These are phyloP conservation scores for Tortrix viridana DNA, from an alignment of 2,888 invertebrate species.

Conservation along the genomic window DNA sequence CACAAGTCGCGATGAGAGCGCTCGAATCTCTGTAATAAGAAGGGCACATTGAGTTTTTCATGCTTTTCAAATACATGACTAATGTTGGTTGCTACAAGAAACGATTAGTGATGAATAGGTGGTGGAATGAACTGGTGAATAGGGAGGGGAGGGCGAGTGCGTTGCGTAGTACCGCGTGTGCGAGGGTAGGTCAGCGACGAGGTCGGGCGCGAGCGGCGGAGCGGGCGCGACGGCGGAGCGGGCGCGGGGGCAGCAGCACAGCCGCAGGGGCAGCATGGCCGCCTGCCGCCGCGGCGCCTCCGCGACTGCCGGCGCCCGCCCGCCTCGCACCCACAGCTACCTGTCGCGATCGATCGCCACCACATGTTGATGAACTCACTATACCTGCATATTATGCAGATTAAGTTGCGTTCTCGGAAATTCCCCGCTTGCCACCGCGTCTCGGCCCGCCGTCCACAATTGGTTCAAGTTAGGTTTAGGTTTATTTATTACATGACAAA, in stretches of 20 bases:
- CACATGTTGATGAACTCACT: constrained; percentile 68
- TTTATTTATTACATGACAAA: too few species aligned
- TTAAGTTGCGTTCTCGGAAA: constrained; percentile 53
- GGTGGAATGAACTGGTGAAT: constrained; percentile 39
- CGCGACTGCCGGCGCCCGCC: constrained; percentile 68
- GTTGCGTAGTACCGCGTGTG: constrained; percentile 68
- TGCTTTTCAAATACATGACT: constrained; percentile 12
- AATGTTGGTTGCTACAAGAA: background rate
- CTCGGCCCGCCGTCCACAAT: constrained; percentile 13
- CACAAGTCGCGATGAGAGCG: constrained; percentile 60
- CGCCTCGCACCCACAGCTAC: constrained; percentile 44
- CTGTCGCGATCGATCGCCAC: constrained; percentile 58
- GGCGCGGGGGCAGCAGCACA: constrained; percentile 62
- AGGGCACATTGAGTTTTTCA: constrained; percentile 33
- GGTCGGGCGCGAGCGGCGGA: constrained; percentile 63
- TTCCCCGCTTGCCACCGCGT: constrained; percentile 33
- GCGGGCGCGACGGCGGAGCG: constrained; percentile 52
- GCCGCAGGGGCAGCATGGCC: constrained; percentile 69
- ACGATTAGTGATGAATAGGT: constrained; percentile 4
- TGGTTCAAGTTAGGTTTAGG: too few species aligned
- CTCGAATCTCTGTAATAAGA: constrained; percentile 73
- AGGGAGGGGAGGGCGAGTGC: constrained; percentile 39
- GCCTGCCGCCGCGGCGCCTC: constrained; percentile 70
- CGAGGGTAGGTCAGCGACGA: constrained; percentile 73
- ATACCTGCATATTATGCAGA: constrained; percentile 71